Conservation (phyloP, 2,888 invertebrate genomes). For the Mythimna lalbum region DNA sequence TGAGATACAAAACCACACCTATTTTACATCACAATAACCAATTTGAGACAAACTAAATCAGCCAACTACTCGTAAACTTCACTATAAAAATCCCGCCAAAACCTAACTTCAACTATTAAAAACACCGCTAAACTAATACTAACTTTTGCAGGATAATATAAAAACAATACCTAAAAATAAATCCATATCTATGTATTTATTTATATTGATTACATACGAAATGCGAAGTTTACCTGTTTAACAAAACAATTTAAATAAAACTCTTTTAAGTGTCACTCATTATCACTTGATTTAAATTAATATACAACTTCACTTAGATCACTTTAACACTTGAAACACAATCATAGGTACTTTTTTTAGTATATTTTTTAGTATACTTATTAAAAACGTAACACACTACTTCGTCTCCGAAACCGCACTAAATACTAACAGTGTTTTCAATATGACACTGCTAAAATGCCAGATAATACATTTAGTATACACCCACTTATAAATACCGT, state of each 20-base stretch:
- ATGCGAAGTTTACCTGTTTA: constrained; percentile 59
- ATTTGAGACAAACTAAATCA: no score
- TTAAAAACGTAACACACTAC: constrained; percentile 45
- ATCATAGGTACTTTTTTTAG: constrained; percentile 9
- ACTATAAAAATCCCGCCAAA: no score
- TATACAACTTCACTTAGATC: constrained; percentile 32
- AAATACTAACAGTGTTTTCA: constrained; percentile 81
- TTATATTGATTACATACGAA: constrained; percentile 49
- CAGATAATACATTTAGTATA: constrained; percentile 82
- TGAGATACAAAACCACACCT: no score
- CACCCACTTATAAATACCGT: constrained; percentile 48
- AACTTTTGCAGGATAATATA: constrained; percentile 17
- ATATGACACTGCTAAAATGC: constrained; percentile 88
- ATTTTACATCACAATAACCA: no score
- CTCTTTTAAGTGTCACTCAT: background rate
- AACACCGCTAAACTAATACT: background rate
- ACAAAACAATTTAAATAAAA: constrained; percentile 24
- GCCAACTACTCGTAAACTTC: no score
- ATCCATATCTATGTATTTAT: constrained; percentile 39
- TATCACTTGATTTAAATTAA: constrained; percentile 14
- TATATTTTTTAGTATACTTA: constrained; percentile 42
- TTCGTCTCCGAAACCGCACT: constrained; percentile 65
- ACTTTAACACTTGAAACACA: background rate
- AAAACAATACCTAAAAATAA: constrained; percentile 23
- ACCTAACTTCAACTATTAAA: background rate